Evolutionary conservation across 2,797 vertebrate genomes (phyloP).

Genomic region (Steatocranus sp.): DNA sequence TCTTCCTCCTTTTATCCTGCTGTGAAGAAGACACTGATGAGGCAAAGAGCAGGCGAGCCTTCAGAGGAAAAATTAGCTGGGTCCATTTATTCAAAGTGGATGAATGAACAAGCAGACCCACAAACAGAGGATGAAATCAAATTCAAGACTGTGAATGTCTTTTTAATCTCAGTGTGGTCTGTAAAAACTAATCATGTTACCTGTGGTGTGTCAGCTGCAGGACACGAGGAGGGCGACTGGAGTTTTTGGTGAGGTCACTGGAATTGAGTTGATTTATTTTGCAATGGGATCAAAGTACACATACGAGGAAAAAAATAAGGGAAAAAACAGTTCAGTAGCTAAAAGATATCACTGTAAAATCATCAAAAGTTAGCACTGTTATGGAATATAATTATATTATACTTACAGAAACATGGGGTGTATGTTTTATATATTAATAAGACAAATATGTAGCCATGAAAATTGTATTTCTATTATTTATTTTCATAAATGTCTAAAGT

Average conservation of each 20-base stretch:
- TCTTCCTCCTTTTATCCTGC: not conserved
- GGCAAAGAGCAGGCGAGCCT: not conserved
- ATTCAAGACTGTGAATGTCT: not conserved
- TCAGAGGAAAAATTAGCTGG: not conserved
- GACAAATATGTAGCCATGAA: not conserved
- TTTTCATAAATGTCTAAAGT: not conserved
- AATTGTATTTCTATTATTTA: not conserved
- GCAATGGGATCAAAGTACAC: slow-evolving; percentile 5
- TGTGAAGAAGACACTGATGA: not conserved
- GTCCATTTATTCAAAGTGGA: not conserved
- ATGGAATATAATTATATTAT: not conserved
- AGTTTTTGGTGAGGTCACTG: not conserved
- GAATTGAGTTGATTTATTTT: not conserved
- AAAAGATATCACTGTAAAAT: not conserved
- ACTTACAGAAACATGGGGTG: not conserved
- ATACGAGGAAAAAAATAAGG: not conserved
- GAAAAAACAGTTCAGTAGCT: not conserved
- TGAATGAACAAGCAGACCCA: not conserved
- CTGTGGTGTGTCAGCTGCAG: not conserved
- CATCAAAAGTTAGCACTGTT: not conserved
- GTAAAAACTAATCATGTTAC: not conserved
- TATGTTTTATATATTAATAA: not conserved
- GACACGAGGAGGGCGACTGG: not conserved
- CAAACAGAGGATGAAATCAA: not conserved
- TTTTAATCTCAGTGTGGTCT: not conserved